Evolutionary conservation across 2,888 invertebrate genomes (phyloP).

Genomic region (Stegana nigrithorax): DNA sequence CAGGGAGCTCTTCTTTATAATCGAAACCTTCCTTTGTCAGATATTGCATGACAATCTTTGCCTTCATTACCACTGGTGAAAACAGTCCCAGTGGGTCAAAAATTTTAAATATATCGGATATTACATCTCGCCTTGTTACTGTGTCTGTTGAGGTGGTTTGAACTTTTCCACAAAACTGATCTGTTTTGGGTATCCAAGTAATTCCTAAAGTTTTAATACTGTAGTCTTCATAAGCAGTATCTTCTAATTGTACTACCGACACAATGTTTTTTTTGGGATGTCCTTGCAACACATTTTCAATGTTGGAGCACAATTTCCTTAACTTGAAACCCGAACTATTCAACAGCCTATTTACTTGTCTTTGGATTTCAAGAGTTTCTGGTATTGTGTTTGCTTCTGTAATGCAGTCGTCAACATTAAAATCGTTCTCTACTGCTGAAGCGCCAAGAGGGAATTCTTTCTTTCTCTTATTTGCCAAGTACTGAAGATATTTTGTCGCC

Average conservation of each 20-base stretch:
- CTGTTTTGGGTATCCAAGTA: not conserved
- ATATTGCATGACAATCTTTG: not conserved
- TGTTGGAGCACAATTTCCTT: not conserved
- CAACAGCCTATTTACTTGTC: slow-evolving; percentile 1
- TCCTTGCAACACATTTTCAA: no score
- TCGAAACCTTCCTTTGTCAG: not conserved
- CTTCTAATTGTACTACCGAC: not conserved
- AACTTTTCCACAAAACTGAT: not conserved
- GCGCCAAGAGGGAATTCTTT: not conserved
- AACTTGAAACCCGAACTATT: not conserved
- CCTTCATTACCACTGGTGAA: not conserved
- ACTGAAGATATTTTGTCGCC: not conserved
- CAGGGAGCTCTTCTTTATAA: not conserved
- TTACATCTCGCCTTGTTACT: not conserved
- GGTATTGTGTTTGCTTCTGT: not conserved
- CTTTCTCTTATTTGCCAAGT: not conserved
- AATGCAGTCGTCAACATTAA: not conserved
- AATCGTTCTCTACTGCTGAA: not conserved
- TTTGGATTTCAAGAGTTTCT: not conserved
- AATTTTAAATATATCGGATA: not conserved
- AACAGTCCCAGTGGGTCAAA: not conserved
- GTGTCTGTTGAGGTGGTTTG: not conserved
- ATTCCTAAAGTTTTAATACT: not conserved
- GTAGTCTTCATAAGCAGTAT: not conserved
- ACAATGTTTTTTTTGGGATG: not conserved